Evolutionary conservation across 2,797 vertebrate genomes (phyloP).

Genomic region (Acropternis orthonyx): DNA sequence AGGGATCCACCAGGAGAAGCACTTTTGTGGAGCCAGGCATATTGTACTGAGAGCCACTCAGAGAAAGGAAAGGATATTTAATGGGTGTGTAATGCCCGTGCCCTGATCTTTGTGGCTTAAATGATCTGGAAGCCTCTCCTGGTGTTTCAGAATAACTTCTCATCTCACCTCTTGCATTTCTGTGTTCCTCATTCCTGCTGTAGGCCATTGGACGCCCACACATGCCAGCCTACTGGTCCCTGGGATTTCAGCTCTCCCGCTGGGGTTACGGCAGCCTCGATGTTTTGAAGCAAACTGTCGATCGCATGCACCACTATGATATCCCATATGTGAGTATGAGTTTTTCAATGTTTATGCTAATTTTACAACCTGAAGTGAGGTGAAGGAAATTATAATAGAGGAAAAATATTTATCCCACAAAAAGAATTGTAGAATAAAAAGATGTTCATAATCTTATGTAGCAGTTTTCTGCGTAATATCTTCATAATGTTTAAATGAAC

Average conservation of each 20-base stretch:
- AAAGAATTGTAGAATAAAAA: not conserved
- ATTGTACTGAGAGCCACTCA: not conserved
- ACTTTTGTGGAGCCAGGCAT: not conserved
- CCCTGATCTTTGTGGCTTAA: not conserved
- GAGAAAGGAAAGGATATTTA: not conserved
- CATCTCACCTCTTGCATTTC: not conserved
- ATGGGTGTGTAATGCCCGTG: not conserved
- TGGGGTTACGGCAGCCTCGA: constrained; percentile 48
- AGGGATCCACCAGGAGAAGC: not conserved
- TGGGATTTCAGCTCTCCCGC: constrained; percentile 63
- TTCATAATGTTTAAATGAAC: not conserved
- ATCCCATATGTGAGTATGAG: constrained; percentile 37
- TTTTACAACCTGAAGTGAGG: not conserved
- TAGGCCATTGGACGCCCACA: constrained; percentile 57
- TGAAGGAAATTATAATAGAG: not conserved
- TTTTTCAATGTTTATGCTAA: not conserved
- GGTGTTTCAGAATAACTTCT: not conserved
- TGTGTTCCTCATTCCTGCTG: not conserved
- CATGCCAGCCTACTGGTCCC: constrained; percentile 67
- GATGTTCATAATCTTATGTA: not conserved
- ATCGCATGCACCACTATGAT: constrained; percentile 12
- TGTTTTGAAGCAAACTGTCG: not conserved
- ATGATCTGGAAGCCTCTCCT: not conserved
- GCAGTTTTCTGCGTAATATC: not conserved
- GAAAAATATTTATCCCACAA: not conserved